Conservation (phyloP, 2,113 vertebrate genomes). For the Centropus unirufus region DNA sequence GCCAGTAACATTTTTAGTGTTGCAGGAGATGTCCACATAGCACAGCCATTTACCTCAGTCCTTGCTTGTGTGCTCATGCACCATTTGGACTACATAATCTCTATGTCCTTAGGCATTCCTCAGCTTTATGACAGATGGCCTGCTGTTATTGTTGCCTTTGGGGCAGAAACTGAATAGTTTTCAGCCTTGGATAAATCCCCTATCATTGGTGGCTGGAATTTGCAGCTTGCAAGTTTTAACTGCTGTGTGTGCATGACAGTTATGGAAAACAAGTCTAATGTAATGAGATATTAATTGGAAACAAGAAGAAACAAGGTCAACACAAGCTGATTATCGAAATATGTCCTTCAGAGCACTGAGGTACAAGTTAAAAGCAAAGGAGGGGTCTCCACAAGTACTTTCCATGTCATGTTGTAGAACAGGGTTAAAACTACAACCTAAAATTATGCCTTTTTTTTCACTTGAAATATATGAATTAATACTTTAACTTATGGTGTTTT, state of each 20-base stretch:
- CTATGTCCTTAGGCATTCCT: neutral
- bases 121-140: neutral
- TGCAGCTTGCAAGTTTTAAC: neutral
- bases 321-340: neutral
- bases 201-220: neutral
- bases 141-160: neutral
- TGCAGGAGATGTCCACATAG: neutral
- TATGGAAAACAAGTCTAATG: neutral
- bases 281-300: neutral
- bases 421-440: neutral
- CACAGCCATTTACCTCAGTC: neutral
- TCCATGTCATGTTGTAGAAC: neutral
- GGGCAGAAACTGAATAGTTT: neutral
- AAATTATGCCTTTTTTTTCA: neutral
- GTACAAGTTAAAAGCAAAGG: neutral
- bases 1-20: neutral
- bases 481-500: neutral
- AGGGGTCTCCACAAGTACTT: neutral
- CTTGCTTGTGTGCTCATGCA: neutral
- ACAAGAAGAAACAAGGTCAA: neutral
- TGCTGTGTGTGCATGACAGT: neutral
- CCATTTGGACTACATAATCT: neutral
- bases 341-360: neutral
- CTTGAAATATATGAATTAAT: neutral
- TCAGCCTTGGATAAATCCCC: neutral